phyloP scores from a whole-genome alignment of 1,140 invertebrate species.

The Mamestra configurata region DNA sequence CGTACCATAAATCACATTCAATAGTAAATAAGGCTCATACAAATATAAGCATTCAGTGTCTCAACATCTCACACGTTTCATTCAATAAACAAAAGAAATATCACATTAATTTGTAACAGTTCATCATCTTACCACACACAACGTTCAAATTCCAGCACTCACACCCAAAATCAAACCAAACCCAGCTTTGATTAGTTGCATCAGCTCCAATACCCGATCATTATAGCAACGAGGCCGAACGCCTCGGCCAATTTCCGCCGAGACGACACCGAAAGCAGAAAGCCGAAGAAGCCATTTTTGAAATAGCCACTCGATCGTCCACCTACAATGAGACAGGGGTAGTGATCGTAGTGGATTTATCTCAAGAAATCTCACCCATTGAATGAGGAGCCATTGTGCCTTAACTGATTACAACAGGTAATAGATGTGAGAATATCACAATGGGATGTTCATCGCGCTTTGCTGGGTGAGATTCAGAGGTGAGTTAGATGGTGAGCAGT shows the following conservation, averaged over 20 bases:
- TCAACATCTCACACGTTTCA: neutral
- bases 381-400: slow-evolving; percentile 55
- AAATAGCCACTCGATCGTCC: slow-evolving; percentile 51
- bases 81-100: neutral
- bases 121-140: neutral
- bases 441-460: slow-evolving; percentile 52
- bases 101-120: neutral
- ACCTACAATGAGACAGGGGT: slow-evolving; percentile 46
- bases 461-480: neutral
- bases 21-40: too few species aligned
- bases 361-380: slow-evolving; percentile 55
- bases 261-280: slow-evolving; percentile 13
- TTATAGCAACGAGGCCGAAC: slow-evolving; percentile 24
- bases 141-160: neutral
- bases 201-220: slow-evolving; percentile 18
- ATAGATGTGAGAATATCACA: slow-evolving; percentile 55
- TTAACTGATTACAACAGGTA: slow-evolving; percentile 58
- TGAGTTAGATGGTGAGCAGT: neutral
- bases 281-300: slow-evolving; percentile 52
- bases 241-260: slow-evolving; percentile 40
- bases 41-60: too few species aligned
- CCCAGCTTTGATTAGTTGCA: slow-evolving; percentile 38
- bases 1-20: too few species aligned
- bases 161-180: slow-evolving; percentile 19
- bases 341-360: slow-evolving; percentile 49